phyloP scores from a whole-genome alignment of 2,888 invertebrate species.

The Dolomedes plantarius region DNA sequence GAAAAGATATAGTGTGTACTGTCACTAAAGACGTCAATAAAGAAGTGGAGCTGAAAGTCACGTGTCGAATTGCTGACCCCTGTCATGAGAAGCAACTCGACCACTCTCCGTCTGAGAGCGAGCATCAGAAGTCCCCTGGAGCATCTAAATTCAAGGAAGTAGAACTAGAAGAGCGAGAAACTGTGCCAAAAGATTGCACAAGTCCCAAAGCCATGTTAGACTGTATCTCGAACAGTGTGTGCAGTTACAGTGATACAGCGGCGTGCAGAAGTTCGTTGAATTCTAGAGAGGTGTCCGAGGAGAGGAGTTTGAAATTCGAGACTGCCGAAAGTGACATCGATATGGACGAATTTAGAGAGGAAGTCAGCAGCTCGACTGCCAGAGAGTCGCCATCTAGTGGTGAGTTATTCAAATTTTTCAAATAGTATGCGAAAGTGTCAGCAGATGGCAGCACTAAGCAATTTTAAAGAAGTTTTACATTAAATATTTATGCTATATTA shows the following conservation, averaged over 20 bases:
- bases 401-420: conserved; percentile 25
- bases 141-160: not conserved
- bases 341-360: conserved; percentile 3
- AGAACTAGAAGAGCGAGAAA: not conserved
- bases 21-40: conserved; percentile 68
- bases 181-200: conserved; percentile 9
- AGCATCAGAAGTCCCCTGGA: not conserved
- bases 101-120: not conserved
- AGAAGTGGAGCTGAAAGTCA: conserved; percentile 68
- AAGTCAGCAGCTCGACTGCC: conserved; percentile 20
- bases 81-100: conserved; percentile 7
- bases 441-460: conserved; percentile 42
- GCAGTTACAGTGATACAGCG: not conserved
- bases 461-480: too few species aligned
- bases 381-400: conserved; percentile 51
- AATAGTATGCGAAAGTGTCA: not conserved
- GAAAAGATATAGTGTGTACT: conserved; percentile 54
- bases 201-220: conserved; percentile 26
- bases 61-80: conserved; percentile 47
- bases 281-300: not conserved
- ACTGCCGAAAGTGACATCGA: conserved; percentile 28
- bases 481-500: too few species aligned
- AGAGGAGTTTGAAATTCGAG: not conserved
- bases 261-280: not conserved
- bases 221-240: conserved; percentile 1